Conservation (phyloP, 2,888 invertebrate species). For the Cosmia trapezina region DNA sequence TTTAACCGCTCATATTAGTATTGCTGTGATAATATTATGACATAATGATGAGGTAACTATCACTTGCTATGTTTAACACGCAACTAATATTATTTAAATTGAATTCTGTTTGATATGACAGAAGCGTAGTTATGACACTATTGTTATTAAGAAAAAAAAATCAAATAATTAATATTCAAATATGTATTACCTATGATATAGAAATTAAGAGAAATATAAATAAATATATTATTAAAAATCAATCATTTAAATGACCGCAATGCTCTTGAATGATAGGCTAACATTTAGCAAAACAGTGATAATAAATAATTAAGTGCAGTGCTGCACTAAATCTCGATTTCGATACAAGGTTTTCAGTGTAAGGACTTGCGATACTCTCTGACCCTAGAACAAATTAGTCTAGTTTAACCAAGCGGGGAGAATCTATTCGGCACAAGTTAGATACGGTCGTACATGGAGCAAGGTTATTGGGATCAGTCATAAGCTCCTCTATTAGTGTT, state of each 20-base stretch:
- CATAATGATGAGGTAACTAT: constrained; percentile 42
- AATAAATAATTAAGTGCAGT: constrained; percentile 64
- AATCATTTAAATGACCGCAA: constrained; percentile 56
- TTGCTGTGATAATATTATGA: constrained; percentile 35
- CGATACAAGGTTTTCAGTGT: constrained; percentile 73
- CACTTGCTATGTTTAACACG: constrained; percentile 38
- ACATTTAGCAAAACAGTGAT: constrained; percentile 59
- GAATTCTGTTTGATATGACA: constrained; percentile 18
- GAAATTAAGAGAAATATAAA: constrained; percentile 13
- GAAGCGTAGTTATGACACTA: constrained; percentile 18
- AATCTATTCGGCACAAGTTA: constrained; percentile 73
- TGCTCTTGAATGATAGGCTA: constrained; percentile 64
- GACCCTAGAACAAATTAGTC: constrained; percentile 76
- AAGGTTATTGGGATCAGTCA: constrained; percentile 68
- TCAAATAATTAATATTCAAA: constrained; percentile 19
- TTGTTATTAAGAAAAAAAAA: constrained; percentile 11
- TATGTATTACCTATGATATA: neutral
- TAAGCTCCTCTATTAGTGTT: constrained; percentile 46
- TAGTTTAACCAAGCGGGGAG: constrained; percentile 74
- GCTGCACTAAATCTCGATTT: constrained; percentile 69
- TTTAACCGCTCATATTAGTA: constrained; percentile 30
- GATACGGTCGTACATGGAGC: constrained; percentile 68
- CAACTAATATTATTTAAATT: constrained; percentile 23
- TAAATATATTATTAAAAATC: constrained; percentile 24
- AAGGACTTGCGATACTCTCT: constrained; percentile 74